Evolutionary conservation across 2,113 vertebrate species (phyloP), one percentile per base, ranked within the genome.

Genomic region (Rhombomys opimus): DNA sequence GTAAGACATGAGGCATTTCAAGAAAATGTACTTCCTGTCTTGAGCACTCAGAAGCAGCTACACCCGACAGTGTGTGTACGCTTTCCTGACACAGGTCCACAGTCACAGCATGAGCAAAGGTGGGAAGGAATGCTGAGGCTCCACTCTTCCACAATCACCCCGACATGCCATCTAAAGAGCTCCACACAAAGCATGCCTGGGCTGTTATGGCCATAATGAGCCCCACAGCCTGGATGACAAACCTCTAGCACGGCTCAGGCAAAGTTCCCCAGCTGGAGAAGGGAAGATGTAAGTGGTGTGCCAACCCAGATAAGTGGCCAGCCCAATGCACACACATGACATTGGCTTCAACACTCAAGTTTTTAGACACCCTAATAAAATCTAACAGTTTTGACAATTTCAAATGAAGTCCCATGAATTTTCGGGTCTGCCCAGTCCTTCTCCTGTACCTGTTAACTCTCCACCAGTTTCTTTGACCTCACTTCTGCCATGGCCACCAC

Each of bases 1-100:
- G 14, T 89, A 77, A 95, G 93, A 92, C 38, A 92, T 3, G 77
- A n/a, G 73, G 78, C 61, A 87, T 46, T 82, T 84, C n/a, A 17
- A 2, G 35, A 52, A 22, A 30, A 30, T 46, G n/a, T 27, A 9
- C 5, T 88, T 5, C 50, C 20, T 67, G 5, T 87, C 14, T 80
- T 9, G 0, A n/a, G 15, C 65, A n/a, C 27, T 61, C 22, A 12
- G 65, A 78, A 85, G 77, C 77, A 20, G 30, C 46, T 57, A 11
- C 12, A 5, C 15, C 52, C 52, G 12, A 23, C n/a, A 41, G 0
- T 27, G 20, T 15, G 18, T 12, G 4, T 18, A 7, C 1, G 1
- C 17, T 2, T 72, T 61, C 32, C 9, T 14, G 41, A 46, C 17
- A 5, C 7, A 46, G 50, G 76, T 54, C 38, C n/a, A 22, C 0